Base-by-base conservation (phyloP, 1,140 invertebrate species). In the Brachionus koreanus region DNA sequence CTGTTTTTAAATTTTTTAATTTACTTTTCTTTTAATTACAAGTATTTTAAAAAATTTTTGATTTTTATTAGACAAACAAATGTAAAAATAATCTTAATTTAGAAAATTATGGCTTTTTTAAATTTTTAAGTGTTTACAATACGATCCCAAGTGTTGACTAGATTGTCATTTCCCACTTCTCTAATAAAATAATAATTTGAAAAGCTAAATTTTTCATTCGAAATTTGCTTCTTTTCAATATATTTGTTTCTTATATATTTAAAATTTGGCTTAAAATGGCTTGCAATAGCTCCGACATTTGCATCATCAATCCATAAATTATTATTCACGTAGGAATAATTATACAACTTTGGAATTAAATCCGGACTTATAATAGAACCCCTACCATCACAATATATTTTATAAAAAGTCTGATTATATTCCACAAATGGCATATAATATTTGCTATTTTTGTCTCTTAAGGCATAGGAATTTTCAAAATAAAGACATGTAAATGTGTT, bases 341-440 rank as follows among this genome's bases (percentile, higher is more conserved):
- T 65, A 65, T 65, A 65, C 33, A 65, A 65, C n/a, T 65, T 65
- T n/a, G 63, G 63, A n/a, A 65, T 65, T 33, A 65, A 65, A 65
- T 65, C 63, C 5, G 25, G 25, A 33, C 25, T 65, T 25, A 65
- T 65, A 0, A 65, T 65, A 4, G 33, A 16, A n/a, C 63, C 63
- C 13, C 63, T 19, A 33, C 63, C 63, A 37, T 65, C 33, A 33
- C 63, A 65, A 23, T 65, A 65, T 13, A 13, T 37, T 16, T 33
- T 65, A n/a, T 65, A 65, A 65, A 29, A 37, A 33, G 25, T 37
- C n/a, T 65, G 3, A 13, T 33, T 33, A 16, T 33, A 65, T 37
- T 65, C 63, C 0, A 65, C 29, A 0, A 16, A 13, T 33, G 25
- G 25, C 63, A 65, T 65, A 25, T 65, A 65, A 3, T 37, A 65